Evolutionary conservation across 2,888 invertebrate species (phyloP), one percentile per base, ranked within the genome.

Genomic region (Venusia cambrica): DNA sequence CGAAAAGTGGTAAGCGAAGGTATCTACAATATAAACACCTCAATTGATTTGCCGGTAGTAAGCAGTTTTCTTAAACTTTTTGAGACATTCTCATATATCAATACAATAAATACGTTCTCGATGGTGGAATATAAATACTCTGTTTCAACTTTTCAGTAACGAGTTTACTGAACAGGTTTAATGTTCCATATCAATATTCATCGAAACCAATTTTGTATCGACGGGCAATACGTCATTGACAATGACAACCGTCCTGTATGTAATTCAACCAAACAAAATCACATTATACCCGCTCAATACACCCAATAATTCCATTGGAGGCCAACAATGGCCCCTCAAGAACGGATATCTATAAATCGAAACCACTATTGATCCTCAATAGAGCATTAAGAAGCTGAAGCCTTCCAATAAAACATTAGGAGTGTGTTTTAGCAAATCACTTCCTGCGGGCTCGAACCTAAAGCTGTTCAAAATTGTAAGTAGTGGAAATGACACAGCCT

Each of bases 371-470:
- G 74, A 71, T 75, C 74, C 70, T 71, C 78, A 75, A 83, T 79
- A 70, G 73, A 66, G 76, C 79, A 79, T 81, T 80, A 81, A 79
- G 73, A 60, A 73, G 66, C 71, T 64, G 66, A 71, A 73, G 67
- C 79, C 71, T 74, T 67, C 60, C 79, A 80, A 84, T 83, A 48
- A 66, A 71, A 79, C 78, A 81, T 80, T 81, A 80, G 72, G 74
- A 76, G 74, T 77, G 70, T 81, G 75, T 84, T 84, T 81, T 73
- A 80, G 78, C 85, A 74, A 87, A 85, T 85, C 84, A 85, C 72
- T 87, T 87, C 84, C 87, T 78, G 53, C 51, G 48, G 54, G 59
- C 59, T 62, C 53, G 46, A 60, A 54, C 59, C 61, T 65, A 79
- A 76, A 67, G 69, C 57, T 58, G 65, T 61, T 70, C 66, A 77